Conservation (phyloP, 2,113 vertebrate genomes). For the Sapayoa aenigma region DNA sequence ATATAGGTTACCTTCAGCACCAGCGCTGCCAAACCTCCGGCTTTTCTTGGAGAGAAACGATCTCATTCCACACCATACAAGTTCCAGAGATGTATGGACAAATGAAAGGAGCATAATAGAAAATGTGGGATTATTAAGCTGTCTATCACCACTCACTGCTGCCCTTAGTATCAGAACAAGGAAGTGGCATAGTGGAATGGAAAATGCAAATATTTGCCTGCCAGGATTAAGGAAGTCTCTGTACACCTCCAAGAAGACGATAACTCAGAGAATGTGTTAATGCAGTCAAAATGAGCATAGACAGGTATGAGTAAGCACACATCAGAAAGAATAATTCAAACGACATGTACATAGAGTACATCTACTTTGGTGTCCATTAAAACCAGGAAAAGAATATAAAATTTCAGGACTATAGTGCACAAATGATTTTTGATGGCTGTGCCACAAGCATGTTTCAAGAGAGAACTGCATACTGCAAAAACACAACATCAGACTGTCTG, state of each 20-base stretch:
- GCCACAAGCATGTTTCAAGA: neutral
- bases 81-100: neutral
- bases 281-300: neutral
- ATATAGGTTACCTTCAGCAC: neutral
- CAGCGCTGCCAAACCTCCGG: neutral
- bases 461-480: neutral
- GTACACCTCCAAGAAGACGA: neutral
- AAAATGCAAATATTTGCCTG: neutral
- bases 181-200: neutral
- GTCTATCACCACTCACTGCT: neutral
- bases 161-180: neutral
- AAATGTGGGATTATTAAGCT: neutral
- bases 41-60: neutral
- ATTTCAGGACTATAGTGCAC: neutral
- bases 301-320: neutral
- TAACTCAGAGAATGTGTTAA: neutral
- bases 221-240: neutral
- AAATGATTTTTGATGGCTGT: neutral
- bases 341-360: accelerated
- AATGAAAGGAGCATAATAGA: neutral
- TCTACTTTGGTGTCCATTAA: neutral
- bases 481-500: neutral
- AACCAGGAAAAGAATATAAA: neutral
- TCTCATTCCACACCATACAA: accelerated
- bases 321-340: neutral